Evolutionary conservation across 2,888 invertebrate genomes (phyloP).

Genomic region (Chymomyza procnemis): DNA sequence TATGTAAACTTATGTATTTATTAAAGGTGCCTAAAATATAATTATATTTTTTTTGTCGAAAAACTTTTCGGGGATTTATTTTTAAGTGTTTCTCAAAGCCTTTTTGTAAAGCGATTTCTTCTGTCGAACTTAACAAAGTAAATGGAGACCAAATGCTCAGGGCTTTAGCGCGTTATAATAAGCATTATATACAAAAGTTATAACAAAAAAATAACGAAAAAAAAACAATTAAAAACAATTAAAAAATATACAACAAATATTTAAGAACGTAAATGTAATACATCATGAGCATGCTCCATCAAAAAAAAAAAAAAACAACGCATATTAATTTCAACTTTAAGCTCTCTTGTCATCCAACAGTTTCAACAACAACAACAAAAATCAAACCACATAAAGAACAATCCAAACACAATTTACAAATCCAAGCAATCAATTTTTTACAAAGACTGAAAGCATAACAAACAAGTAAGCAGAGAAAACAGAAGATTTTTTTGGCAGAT

Average conservation of each 20-base stretch:
- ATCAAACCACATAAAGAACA: constrained; percentile 49
- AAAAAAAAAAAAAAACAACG: constrained; percentile 20
- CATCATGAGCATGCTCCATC: constrained; percentile 70
- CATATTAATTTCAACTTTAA: constrained; percentile 44
- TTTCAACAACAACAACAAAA: constrained; percentile 8
- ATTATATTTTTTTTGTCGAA: constrained; percentile 42
- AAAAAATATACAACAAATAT: constrained; percentile 31
- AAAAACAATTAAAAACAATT: constrained; percentile 25
- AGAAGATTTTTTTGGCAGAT: not conserved
- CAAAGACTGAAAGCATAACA: constrained; percentile 57
- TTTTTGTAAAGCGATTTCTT: constrained; percentile 48
- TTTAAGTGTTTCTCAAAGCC: constrained; percentile 36
- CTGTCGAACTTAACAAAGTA: constrained; percentile 69
- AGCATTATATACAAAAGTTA: constrained; percentile 32
- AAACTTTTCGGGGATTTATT: constrained; percentile 58
- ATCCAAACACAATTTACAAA: constrained; percentile 64
- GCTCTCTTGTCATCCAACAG: constrained; percentile 31
- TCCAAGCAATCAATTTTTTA: constrained; percentile 68
- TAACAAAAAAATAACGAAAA: too few species aligned
- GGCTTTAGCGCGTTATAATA: constrained; percentile 67
- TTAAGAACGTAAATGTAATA: constrained; percentile 64
- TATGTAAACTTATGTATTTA: constrained; percentile 59
- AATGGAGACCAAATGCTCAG: constrained; percentile 76
- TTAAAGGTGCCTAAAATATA: constrained; percentile 74
- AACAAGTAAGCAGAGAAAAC: constrained; percentile 14